Percentiles rank a stretch among this genome's conserved stretches.
Evolutionary conservation across 2,113 vertebrate genomes (phyloP).

Genomic region (Coturnix japonica): DNA sequence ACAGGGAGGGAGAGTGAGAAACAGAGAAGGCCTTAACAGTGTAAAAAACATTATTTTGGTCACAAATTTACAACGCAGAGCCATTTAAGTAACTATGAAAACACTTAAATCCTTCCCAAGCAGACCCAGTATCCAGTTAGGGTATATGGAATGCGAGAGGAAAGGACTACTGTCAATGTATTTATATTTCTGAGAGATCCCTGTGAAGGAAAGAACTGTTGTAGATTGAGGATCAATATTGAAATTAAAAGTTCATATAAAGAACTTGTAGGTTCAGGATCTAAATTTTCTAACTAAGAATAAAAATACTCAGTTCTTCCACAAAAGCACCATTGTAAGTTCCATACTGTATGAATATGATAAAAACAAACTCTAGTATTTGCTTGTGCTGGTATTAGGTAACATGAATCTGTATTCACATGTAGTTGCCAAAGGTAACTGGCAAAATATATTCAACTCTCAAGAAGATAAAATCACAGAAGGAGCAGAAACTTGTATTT

Average conservation of each 20-base stretch:
- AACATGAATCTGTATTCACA: neutral
- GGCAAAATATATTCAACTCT: neutral
- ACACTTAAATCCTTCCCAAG: neutral
- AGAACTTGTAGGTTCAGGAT: neutral
- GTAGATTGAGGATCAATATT: neutral
- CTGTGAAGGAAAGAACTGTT: neutral
- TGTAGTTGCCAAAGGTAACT: neutral
- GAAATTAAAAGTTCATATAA: neutral
- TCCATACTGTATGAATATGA: neutral
- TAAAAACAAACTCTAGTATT: neutral
- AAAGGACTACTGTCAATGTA: neutral
- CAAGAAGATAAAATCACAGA: neutral
- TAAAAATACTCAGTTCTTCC: neutral
- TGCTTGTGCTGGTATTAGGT: neutral
- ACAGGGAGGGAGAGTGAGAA: neutral
- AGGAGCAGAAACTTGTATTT: neutral
- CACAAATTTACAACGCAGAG: neutral
- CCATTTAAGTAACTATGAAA: neutral
- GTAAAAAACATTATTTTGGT: neutral
- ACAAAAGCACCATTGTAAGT: neutral
- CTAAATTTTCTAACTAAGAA: neutral
- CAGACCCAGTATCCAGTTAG: neutral
- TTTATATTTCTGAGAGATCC: neutral
- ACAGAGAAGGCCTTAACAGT: neutral
- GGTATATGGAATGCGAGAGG: neutral